Evolutionary conservation across 30 jellyfish, hydroid and myxozoan genomes (phyloP).

Genomic region (Mastigias papua): DNA sequence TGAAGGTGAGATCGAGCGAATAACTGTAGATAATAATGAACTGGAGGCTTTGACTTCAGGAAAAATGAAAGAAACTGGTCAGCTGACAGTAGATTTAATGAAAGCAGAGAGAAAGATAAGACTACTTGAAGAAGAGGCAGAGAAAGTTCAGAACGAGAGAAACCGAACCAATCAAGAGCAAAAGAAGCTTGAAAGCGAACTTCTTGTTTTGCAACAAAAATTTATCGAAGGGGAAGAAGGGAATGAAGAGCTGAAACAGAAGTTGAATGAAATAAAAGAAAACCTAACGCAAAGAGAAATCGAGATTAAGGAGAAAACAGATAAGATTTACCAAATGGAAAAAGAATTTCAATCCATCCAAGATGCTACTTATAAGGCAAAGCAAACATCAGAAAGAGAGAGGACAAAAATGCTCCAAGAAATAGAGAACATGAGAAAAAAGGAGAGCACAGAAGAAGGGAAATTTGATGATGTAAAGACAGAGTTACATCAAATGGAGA

Average conservation of each 20-base stretch:
- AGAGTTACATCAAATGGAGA: slow-evolving; percentile 44
- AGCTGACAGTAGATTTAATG: slow-evolving; percentile 64
- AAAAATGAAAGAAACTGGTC: slow-evolving; percentile 76
- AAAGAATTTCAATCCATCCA: slow-evolving; percentile 3
- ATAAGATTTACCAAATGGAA: not conserved
- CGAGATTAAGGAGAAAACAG: slow-evolving; percentile 1
- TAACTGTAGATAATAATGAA: slow-evolving; percentile 34
- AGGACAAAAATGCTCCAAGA: not conserved
- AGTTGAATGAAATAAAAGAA: slow-evolving; percentile 3
- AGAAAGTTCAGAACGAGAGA: slow-evolving; percentile 25
- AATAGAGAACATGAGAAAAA: slow-evolving; percentile 10
- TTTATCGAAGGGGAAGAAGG: not conserved
- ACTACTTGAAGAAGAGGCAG: slow-evolving; percentile 29
- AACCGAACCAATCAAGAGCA: not conserved
- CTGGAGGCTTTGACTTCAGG: slow-evolving; percentile 68
- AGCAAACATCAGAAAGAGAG: not conserved
- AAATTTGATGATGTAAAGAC: not conserved
- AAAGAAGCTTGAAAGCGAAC: not conserved
- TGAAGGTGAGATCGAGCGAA: slow-evolving; percentile 33
- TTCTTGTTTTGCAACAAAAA: not conserved
- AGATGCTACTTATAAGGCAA: not conserved
- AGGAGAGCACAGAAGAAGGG: not conserved
- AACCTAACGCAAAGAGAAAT: not conserved
- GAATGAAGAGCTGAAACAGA: not conserved
- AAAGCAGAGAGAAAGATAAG: slow-evolving; percentile 38